Evolutionary conservation across 2,113 vertebrate species (phyloP), one percentile per base, ranked within the genome.

Genomic region (Xiphophorus hellerii): DNA sequence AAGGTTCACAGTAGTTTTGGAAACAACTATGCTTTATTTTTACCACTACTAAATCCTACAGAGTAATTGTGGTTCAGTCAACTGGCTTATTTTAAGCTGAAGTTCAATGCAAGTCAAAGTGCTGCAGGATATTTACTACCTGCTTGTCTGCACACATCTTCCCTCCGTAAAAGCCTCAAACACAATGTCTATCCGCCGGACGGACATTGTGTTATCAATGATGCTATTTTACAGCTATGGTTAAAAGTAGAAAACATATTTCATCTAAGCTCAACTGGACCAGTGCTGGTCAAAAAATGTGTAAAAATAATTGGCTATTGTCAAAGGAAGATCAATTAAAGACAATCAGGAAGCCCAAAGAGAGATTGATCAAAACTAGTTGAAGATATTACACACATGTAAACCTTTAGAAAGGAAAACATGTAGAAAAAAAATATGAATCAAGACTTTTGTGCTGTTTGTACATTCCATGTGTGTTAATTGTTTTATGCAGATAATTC

Each of bases 11-110:
- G 13, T 14, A 44, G 65, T 67, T 67, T 42, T 44, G 37, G 65
- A 42, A 15, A 67, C 65, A 67, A 27, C 37, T 7, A 37, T 42
- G 65, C n/a, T 42, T 67, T 67, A 67, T 67, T 67, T 67, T 44
- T 67, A 29, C 37, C 13, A 13, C 37, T 42, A 5, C 3, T 67
- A 42, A 67, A 28, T 44, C 65, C 65, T 42, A 66, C 65, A 15
- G 65, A 39, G 65, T 66, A 28, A 39, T 22, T 66, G 33, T 66
- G 64, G 33, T 66, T 66, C 33, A 15, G 64, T 66, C 64, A 66
- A 8, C 37, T 28, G n/a, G 65, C 65, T 67, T 66, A 39, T 66
- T 67, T 67, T 39, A 67, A 67, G 65, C 37, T 37, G 25, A 37
- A 28, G n/a, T 3, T 67, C 27, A 67, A 67, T 17, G 12, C 65